Evolutionary conservation across 2,113 vertebrate species (phyloP).

Genomic region (Cepphus grylle): DNA sequence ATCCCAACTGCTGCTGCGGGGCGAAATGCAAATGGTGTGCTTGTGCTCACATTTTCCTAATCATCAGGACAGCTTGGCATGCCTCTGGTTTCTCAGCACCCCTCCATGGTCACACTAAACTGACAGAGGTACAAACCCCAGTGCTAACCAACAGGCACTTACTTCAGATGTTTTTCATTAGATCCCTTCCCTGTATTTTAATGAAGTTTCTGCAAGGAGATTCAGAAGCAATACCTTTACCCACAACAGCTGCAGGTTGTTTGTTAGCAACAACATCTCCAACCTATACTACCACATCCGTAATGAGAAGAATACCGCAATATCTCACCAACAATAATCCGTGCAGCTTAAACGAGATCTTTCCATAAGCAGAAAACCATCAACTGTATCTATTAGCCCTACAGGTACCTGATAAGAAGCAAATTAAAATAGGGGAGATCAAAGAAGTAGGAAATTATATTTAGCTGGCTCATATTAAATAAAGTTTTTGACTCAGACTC

Average conservation of each 20-base stretch:
- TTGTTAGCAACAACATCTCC: conserved; percentile 2
- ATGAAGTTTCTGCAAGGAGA: not conserved
- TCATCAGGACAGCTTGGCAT: fast-evolving
- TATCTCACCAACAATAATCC: conserved; percentile 44
- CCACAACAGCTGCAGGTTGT: not conserved
- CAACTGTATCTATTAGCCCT: conserved; percentile 48
- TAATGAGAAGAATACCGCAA: not conserved
- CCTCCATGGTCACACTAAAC: not conserved
- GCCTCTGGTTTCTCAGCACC: not conserved
- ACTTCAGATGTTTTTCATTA: not conserved
- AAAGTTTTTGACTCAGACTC: conserved; percentile 45
- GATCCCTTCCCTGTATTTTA: not conserved
- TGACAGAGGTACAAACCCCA: not conserved
- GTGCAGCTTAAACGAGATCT: conserved; percentile 6
- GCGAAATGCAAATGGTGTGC: not conserved
- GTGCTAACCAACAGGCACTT: not conserved
- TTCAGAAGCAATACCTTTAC: not conserved
- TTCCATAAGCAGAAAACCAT: conserved; percentile 19
- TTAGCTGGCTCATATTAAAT: conserved; percentile 52
- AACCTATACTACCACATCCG: not conserved
- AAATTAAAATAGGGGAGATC: conserved; percentile 37
- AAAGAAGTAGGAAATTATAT: conserved; percentile 63
- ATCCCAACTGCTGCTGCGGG: not conserved
- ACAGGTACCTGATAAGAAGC: conserved; percentile 60
- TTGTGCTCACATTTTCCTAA: not conserved